Base-by-base conservation (phyloP, 2,797 vertebrate species). In the Buphagus erythrorhynchus region DNA sequence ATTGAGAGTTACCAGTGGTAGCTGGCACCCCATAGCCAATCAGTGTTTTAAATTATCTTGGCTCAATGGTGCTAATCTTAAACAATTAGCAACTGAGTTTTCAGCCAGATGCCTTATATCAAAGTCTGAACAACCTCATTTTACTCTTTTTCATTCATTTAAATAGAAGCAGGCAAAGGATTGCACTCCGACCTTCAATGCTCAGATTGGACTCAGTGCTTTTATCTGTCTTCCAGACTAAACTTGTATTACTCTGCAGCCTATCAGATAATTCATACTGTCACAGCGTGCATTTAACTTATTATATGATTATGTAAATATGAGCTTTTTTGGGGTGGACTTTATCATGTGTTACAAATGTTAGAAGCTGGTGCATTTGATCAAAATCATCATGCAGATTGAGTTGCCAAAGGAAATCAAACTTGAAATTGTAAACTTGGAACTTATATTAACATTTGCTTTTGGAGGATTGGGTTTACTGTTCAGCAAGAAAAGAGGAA, bases 331-430 rank as follows among this genome's bases (percentile, higher is more conserved):
- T 24, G 42, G 11, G 33, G 24, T 95, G 42, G 45, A 82, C 90
- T 94, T 90, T 79, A 24, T 80, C 59, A 42, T 21, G 25, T n/a
- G 24, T 78, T 84, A 74, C 54, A 81, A 81, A 84, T 38, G 51
- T 79, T 86, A 71, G 59, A 93, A 90, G 66, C 59, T 8, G 5
- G 86, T 33, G 15, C 40, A 58, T 77, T 95, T 94, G 67, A 91
- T 88, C 31, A 84, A 88, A 94, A 90, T 90, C 29, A 19, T 78
- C 58, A 58, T 13, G 31, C 45, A 82, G 67, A 78, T 17, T 88
- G 48, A 88, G 68, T 57, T 93, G 62, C 43, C 40, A 55, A 86
- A 90, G 85, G 86, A 88, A 78, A 84, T 90, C 48, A 93, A 88
- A 90, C 40, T 48, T 79, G 69, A 82, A 90, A 67, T 24, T 49